phyloP scores from a whole-genome alignment of 2,888 invertebrate species.

The Cataglyphis rosenhaueri region DNA sequence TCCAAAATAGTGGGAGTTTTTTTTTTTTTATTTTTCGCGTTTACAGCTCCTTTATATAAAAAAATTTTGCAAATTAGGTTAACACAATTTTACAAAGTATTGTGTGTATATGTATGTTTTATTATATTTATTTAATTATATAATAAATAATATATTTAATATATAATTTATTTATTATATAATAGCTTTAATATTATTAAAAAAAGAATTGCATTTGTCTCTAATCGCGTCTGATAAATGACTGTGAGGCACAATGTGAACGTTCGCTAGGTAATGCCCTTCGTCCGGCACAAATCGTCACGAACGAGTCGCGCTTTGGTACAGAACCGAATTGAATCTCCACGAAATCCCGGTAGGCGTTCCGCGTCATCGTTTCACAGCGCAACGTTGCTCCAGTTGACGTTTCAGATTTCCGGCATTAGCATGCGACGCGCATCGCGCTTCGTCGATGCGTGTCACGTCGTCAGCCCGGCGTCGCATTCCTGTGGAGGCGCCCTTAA shows the following conservation, averaged over 20 bases:
- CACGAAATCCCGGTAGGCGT: constrained; percentile 80
- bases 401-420: constrained; percentile 82
- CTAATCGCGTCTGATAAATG: constrained; percentile 6
- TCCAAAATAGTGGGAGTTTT: background rate
- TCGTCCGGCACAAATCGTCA: constrained; percentile 72
- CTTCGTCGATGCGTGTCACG: constrained; percentile 82
- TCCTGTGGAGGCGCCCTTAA: constrained; percentile 77
- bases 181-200: background rate
- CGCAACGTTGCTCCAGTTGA: constrained; percentile 77
- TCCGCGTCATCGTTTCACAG: constrained; percentile 67
- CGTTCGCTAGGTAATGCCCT: constrained; percentile 12
- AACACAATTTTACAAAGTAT: background rate
- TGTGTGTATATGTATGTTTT: background rate
- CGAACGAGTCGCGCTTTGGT: constrained; percentile 68
- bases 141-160: too few species aligned
- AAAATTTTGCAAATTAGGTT: background rate
- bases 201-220: background rate
- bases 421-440: constrained; percentile 80
- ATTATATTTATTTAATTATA: background rate
- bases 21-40: background rate
- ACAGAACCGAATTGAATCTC: constrained; percentile 80
- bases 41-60: background rate
- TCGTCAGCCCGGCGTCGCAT: constrained; percentile 74
- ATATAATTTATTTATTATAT: too few species aligned
- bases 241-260: background rate